Percentiles rank a stretch among this genome's conserved stretches.
These are phyloP conservation scores for Rotaria macrura DNA, from an alignment of 2,888 invertebrate species.

Conservation along the genomic window DNA sequence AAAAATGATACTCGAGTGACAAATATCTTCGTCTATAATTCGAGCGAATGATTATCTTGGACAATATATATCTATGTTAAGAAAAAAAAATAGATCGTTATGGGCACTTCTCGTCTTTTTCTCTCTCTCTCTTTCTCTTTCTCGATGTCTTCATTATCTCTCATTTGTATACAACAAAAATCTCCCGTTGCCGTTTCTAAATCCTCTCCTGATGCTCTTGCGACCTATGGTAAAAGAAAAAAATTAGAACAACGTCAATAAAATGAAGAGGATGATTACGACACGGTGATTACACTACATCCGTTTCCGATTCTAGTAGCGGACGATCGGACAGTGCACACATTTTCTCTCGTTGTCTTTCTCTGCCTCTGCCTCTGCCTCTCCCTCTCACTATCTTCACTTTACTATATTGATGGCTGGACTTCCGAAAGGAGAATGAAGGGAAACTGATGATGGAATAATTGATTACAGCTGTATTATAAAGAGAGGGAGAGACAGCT, in stretches of 20 bases:
- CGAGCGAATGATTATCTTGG: neutral
- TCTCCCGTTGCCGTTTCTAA: neutral
- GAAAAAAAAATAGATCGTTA: neutral
- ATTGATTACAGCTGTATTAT: slow-evolving; percentile 10
- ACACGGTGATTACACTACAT: neutral
- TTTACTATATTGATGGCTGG: neutral
- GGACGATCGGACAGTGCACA: neutral
- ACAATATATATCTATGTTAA: neutral
- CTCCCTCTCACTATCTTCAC: neutral
- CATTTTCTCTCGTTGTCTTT: too few species aligned
- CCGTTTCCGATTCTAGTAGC: neutral
- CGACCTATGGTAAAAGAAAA: neutral
- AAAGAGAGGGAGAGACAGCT: neutral
- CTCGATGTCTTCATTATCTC: neutral
- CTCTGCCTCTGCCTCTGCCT: too few species aligned
- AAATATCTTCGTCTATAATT: neutral
- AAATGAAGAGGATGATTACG: neutral
- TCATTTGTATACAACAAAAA: slow-evolving; percentile 18
- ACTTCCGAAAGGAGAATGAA: neutral
- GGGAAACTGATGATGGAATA: slow-evolving; percentile 5
- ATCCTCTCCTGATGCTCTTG: neutral
- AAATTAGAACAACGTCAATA: neutral
- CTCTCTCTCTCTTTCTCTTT: neutral
- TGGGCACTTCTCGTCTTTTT: neutral
- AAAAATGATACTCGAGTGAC: neutral